A percentile compares a stretch with the other conserved stretches of the same genome.
Evolutionary conservation across 2,113 vertebrate species (phyloP).

Genomic region (Clinocottus analis): DNA sequence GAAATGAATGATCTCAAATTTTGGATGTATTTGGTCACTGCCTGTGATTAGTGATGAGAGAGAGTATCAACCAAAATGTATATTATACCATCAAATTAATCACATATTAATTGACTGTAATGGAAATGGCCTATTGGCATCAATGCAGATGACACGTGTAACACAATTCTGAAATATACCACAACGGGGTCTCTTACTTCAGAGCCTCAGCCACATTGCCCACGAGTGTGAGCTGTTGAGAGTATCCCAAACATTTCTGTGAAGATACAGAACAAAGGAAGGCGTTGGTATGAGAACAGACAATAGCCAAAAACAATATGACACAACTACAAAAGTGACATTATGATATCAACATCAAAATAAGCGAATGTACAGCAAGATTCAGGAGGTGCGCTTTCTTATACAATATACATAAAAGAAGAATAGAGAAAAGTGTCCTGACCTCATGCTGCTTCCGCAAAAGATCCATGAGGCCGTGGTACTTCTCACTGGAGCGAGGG

Average conservation of each 20-base stretch:
- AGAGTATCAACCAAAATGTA: background rate
- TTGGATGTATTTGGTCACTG: background rate
- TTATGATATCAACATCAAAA: background rate
- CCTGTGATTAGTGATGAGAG: background rate
- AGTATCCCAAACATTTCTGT: constrained; percentile 88
- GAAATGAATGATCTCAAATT: background rate
- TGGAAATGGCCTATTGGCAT: background rate
- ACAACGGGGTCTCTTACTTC: constrained; percentile 82
- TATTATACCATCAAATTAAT: background rate
- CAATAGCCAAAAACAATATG: background rate
- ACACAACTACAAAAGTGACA: too few species aligned
- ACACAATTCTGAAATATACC: background rate
- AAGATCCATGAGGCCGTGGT: constrained; percentile 86
- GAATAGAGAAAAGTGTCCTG: background rate
- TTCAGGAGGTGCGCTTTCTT: background rate
- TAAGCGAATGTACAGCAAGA: background rate
- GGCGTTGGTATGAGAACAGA: background rate
- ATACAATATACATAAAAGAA: background rate
- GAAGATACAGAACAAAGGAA: constrained; percentile 33
- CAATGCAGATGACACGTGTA: background rate
- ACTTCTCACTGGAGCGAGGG: constrained; percentile 85
- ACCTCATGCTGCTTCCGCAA: constrained; percentile 91
- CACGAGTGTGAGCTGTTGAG: constrained; percentile 87
- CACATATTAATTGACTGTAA: background rate
- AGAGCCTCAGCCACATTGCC: constrained; percentile 87